These are phyloP conservation scores for Bryconaethiops microstoma DNA, from an alignment of 2,797 vertebrate genomes.

Conservation along the genomic window DNA sequence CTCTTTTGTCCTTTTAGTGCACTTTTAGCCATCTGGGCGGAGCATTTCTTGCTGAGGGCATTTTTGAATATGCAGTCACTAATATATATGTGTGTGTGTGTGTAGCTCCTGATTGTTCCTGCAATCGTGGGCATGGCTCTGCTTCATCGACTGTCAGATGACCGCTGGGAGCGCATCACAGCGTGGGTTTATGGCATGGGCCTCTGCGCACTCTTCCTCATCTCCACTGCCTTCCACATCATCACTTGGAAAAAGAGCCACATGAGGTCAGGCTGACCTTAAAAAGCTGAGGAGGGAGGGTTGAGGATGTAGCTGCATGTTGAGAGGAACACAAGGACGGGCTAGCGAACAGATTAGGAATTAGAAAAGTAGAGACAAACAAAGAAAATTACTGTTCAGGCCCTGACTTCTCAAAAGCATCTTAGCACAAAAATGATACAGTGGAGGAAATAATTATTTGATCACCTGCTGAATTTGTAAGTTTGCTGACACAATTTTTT, in stretches of 20 bases:
- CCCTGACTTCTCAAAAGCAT: no score
- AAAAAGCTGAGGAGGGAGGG: neutral
- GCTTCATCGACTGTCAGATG: constrained; percentile 89
- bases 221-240: constrained; percentile 95
- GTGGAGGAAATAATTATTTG: no score
- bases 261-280: constrained; percentile 80
- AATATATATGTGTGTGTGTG: constrained; percentile 7
- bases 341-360: neutral
- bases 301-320: no score
- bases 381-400: no score
- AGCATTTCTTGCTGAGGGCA: neutral
- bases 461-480: no score
- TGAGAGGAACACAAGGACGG: neutral
- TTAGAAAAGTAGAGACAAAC: neutral
- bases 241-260: constrained; percentile 98
- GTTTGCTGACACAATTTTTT: no score
- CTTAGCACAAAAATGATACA: no score
- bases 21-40: no score
- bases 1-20: no score
- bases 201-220: constrained; percentile 92
- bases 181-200: constrained; percentile 96
- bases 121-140: constrained; percentile 90
- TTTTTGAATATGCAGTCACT: neutral
- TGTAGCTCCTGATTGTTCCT: constrained; percentile 90
- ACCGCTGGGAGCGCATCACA: constrained; percentile 91